phyloP scores from a whole-genome alignment of 2,113 vertebrate species.

The Myrmecobius fasciatus region DNA sequence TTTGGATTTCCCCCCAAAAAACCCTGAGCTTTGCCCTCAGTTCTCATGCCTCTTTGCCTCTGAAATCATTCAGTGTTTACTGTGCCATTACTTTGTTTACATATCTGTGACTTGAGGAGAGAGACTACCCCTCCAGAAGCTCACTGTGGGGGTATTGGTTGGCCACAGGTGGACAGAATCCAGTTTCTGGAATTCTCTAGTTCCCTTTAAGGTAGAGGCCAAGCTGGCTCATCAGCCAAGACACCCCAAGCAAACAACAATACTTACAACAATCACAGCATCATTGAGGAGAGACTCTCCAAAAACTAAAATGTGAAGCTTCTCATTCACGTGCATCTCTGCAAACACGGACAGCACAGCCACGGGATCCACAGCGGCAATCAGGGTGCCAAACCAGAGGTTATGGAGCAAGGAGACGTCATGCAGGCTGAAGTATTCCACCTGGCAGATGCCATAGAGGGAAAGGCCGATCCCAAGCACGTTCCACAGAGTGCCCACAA shows the following conservation, averaged over 20 bases:
- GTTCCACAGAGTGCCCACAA: conserved; percentile 89
- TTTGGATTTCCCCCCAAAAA: neutral
- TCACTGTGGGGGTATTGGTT: neutral
- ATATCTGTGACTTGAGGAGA: neutral
- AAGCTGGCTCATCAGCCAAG: neutral
- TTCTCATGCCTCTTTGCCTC: neutral
- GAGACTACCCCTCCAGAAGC: neutral
- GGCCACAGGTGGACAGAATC: neutral
- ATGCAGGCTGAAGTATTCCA: conserved; percentile 82
- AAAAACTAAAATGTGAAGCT: conserved; percentile 90
- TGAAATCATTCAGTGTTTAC: neutral
- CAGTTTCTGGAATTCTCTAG: neutral
- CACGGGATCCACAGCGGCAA: conserved; percentile 87
- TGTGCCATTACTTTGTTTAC: neutral
- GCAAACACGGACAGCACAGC: conserved; percentile 89
- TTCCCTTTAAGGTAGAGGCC: neutral
- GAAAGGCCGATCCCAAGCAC: conserved; percentile 88
- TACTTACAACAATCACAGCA: conserved; percentile 87
- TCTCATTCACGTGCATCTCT: conserved; percentile 91
- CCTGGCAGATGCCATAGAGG: conserved; percentile 87
- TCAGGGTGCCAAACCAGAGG: conserved; percentile 88
- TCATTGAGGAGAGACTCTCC: conserved; percentile 90
- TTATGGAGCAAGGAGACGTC: conserved; percentile 89
- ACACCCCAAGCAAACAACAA: neutral
- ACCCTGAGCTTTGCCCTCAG: neutral